Base-by-base conservation (phyloP, 1,140 invertebrate species). In the Pentalonia nigronervosa region DNA sequence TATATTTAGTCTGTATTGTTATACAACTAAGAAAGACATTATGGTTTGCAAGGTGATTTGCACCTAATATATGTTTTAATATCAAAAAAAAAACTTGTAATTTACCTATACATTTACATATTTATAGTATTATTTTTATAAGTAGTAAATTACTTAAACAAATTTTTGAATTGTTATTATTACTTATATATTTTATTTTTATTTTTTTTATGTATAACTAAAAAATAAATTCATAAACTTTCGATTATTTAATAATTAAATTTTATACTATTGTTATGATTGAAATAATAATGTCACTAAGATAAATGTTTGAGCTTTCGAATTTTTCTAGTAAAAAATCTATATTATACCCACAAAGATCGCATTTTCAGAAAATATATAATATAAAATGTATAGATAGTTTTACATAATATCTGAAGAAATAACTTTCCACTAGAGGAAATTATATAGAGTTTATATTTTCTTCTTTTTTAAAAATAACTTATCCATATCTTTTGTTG, bases 371-470 rank as follows among this genome's bases (percentile, higher is more conserved):
- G 36, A 14, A 47, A 86, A 9, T 45, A 81, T 76, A 76, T n/a
- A 30, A 81, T 81, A 34, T 20, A 81, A 21, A 81, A 47, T 48
- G 25, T 87, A 87, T n/a, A 47, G 34, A 36, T 34, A 45, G 21
- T 87, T 87, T 48, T 87, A 87, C 47, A 87, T 87, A 50, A 87
- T 87, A 50, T 87, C 47, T 48, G 86, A 48, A 30, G 17, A 48
- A 87, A 41, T 30, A 87, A 48, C 86, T 88, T 88, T 88, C n/a
- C n/a, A 4, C 30, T 50, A 34, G 11, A 20, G 84, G 2, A 87
- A n/a, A 88, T 88, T 34, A 87, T 11, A 48, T 47, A 50, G 45
- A 30, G 45, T 47, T n/a, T n/a, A 50, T 88, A 8, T 88, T 88
- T 88, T 6, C 2, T 47, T 86, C 17, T 34, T 45, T 23, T 23